Evolutionary conservation across 1,140 invertebrate genomes (phyloP).

Genomic region (Sesamia nonagrioides): DNA sequence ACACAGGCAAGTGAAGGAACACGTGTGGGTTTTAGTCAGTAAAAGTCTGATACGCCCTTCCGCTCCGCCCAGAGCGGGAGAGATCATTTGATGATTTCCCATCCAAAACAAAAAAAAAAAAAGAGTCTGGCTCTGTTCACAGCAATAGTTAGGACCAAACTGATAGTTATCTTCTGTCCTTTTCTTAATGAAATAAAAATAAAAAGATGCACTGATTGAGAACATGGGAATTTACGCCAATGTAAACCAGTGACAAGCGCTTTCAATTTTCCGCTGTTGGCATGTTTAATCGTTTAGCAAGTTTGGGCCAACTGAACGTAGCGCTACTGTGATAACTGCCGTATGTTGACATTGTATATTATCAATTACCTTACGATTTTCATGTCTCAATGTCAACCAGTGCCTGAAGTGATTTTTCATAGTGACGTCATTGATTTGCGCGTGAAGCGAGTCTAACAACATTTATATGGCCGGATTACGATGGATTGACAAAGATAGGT

Average conservation of each 20-base stretch:
- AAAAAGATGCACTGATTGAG: too few relatives aligned
- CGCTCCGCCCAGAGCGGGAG: too few relatives aligned
- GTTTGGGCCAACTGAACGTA: conserved; percentile 53
- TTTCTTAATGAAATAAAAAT: too few relatives aligned
- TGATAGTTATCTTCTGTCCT: too few relatives aligned
- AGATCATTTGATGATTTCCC: too few relatives aligned
- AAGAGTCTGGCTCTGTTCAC: too few relatives aligned
- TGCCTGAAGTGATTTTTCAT: conserved; percentile 32
- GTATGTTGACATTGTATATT: conserved; percentile 56
- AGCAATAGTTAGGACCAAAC: too few relatives aligned
- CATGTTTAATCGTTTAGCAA: conserved; percentile 59
- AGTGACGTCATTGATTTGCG: background rate
- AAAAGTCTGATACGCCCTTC: too few relatives aligned
- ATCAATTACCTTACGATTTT: conserved; percentile 65
- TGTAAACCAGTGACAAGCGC: background rate
- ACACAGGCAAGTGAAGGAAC: too few relatives aligned
- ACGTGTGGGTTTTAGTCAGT: too few relatives aligned
- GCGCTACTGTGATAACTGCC: conserved; percentile 53
- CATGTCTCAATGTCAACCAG: conserved; percentile 68
- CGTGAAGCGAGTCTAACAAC: background rate
- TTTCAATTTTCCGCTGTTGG: conserved; percentile 32
- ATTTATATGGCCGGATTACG: conserved; percentile 1
- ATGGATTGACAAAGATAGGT: background rate
- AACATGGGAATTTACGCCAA: too few relatives aligned
- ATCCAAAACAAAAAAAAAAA: too few relatives aligned